Conservation (phyloP, 2,797 vertebrate genomes). For the Perdix hodgsoniae region DNA sequence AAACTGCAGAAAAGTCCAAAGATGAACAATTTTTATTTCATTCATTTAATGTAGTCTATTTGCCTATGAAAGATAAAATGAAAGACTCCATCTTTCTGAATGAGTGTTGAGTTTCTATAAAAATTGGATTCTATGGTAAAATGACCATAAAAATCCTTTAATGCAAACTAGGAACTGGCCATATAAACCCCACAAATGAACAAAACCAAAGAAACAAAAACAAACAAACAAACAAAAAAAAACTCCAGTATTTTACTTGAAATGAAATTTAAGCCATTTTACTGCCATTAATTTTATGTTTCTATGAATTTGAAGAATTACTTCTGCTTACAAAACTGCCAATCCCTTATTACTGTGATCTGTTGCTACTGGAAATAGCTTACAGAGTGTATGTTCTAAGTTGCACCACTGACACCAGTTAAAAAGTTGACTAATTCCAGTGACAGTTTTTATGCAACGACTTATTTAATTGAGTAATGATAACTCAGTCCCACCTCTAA, state of each 20-base stretch:
- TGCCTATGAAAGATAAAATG: not conserved
- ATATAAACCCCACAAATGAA: not conserved
- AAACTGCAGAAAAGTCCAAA: not conserved
- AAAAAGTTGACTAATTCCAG: not conserved
- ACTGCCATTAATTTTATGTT: not conserved
- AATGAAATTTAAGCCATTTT: not conserved
- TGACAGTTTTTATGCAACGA: not conserved
- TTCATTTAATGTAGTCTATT: not conserved
- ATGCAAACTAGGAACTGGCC: not conserved
- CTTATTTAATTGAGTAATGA: not conserved
- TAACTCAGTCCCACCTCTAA: not conserved
- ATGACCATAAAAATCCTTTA: not conserved
- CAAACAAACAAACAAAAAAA: not conserved
- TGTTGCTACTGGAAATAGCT: not conserved
- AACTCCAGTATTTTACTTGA: not conserved
- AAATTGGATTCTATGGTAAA: not conserved
- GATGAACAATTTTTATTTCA: not conserved
- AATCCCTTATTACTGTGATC: not conserved
- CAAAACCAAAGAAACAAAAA: not conserved
- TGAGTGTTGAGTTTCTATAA: not conserved
- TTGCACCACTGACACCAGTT: not conserved
- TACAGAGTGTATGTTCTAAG: not conserved
- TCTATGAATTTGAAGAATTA: not conserved
- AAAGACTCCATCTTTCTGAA: not conserved
- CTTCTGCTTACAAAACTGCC: not conserved